These are phyloP conservation scores for Chaetogeoica ovagalla DNA, from an alignment of 2,888 invertebrate species.

Conservation along the genomic window DNA sequence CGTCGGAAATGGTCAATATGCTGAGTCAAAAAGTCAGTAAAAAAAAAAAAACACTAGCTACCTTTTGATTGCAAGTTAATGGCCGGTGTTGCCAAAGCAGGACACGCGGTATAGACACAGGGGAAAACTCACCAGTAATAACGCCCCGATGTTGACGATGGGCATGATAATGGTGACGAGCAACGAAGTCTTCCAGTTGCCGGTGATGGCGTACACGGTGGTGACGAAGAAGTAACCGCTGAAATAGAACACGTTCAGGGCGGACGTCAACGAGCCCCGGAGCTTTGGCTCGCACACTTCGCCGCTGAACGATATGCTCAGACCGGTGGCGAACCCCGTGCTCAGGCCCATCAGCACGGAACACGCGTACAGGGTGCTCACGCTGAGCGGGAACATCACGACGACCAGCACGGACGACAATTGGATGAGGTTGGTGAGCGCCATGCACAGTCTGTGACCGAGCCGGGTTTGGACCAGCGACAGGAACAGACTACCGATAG, in stretches of 20 bases:
- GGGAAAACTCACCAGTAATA: slow-evolving; percentile 61
- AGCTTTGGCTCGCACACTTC: slow-evolving; percentile 66
- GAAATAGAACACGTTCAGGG: slow-evolving; percentile 58
- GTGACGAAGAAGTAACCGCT: slow-evolving; percentile 61
- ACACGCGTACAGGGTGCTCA: slow-evolving; percentile 14
- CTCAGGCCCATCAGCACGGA: slow-evolving; percentile 35
- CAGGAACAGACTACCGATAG: slow-evolving; percentile 18
- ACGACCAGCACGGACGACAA: slow-evolving; percentile 18
- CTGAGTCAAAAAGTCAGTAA: too few species aligned
- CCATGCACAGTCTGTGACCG: slow-evolving; percentile 32
- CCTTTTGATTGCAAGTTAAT: too few species aligned
- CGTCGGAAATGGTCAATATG: too few species aligned
- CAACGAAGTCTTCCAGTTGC: slow-evolving; percentile 64
- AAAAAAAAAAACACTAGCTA: too few species aligned
- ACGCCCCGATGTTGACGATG: slow-evolving; percentile 62
- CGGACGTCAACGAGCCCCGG: slow-evolving; percentile 64
- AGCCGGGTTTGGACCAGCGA: slow-evolving; percentile 4
- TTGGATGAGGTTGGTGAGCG: slow-evolving; percentile 12
- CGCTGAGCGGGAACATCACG: neutral
- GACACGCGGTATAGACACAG: neutral
- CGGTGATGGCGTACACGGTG: slow-evolving; percentile 60
- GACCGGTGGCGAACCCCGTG: slow-evolving; percentile 24
- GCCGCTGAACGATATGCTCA: slow-evolving; percentile 62
- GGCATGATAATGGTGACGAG: slow-evolving; percentile 63
- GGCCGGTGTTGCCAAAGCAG: too few species aligned